phyloP scores from a whole-genome alignment of 2,113 vertebrate genomes.

The Cyphomyrus discorhynchus region DNA sequence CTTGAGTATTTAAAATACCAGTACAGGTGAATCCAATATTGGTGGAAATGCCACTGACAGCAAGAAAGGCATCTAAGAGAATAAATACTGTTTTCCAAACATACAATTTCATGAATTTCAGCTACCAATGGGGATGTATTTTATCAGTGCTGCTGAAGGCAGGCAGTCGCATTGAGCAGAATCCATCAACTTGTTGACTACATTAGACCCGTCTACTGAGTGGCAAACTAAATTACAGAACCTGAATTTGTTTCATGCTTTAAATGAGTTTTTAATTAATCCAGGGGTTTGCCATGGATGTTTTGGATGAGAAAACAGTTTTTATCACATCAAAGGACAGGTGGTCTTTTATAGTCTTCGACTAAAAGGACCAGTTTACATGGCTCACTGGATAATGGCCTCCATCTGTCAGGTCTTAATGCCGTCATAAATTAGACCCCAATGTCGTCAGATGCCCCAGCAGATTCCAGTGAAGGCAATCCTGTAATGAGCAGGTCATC shows the following conservation, averaged over 20 bases:
- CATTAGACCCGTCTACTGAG: neutral
- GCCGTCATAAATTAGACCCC: conserved; percentile 45
- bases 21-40: neutral
- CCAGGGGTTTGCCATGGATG: neutral
- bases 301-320: neutral
- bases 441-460: conserved; percentile 31
- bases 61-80: neutral
- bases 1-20: conserved; percentile 3
- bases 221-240: neutral
- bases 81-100: neutral
- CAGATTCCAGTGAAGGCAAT: conserved; percentile 33
- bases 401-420: conserved; percentile 31
- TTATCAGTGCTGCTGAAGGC: neutral
- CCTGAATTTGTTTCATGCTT: neutral
- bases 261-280: neutral
- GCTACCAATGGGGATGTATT: neutral
- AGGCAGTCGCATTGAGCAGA: neutral
- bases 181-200: neutral
- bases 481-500: neutral
- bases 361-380: neutral
- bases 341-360: neutral
- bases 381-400: conserved; percentile 23
- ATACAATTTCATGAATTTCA: neutral
- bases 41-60: neutral
- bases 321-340: neutral